Evolutionary conservation across 1,140 invertebrate genomes (phyloP).

Genomic region (Drosophila tropicalis): DNA sequence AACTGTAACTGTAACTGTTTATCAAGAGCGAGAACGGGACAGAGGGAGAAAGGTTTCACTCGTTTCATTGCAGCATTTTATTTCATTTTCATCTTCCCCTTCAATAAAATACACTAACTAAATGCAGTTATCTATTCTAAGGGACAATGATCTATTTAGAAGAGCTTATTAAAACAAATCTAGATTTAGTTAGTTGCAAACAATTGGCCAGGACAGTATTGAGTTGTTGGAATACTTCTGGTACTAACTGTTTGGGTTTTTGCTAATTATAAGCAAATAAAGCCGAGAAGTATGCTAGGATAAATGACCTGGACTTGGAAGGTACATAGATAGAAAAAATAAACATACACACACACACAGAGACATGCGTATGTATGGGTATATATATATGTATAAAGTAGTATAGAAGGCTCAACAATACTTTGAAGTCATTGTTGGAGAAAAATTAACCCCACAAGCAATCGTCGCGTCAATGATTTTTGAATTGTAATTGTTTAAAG

Average conservation of each 20-base stretch:
- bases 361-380: neutral
- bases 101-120: no score
- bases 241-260: neutral
- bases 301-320: slow-evolving; percentile 14
- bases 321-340: neutral
- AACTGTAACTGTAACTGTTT: slow-evolving; percentile 52
- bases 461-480: slow-evolving; percentile 79
- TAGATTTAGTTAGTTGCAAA: no score
- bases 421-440: slow-evolving; percentile 70
- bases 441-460: slow-evolving; percentile 50
- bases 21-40: slow-evolving; percentile 1
- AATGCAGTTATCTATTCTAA: no score
- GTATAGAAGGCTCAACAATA: slow-evolving; percentile 43
- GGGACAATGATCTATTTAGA: no score
- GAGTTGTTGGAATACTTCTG: neutral
- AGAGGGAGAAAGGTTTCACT: neutral
- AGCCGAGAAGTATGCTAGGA: slow-evolving; percentile 39
- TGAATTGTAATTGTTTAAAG: slow-evolving; percentile 82
- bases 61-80: neutral
- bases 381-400: neutral
- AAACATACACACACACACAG: slow-evolving; percentile 1
- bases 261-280: slow-evolving; percentile 64
- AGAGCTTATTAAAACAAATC: no score
- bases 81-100: neutral
- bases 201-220: no score